Base-by-base conservation (phyloP, 2,888 invertebrate genomes). In the Cryptosula pallasiana region DNA sequence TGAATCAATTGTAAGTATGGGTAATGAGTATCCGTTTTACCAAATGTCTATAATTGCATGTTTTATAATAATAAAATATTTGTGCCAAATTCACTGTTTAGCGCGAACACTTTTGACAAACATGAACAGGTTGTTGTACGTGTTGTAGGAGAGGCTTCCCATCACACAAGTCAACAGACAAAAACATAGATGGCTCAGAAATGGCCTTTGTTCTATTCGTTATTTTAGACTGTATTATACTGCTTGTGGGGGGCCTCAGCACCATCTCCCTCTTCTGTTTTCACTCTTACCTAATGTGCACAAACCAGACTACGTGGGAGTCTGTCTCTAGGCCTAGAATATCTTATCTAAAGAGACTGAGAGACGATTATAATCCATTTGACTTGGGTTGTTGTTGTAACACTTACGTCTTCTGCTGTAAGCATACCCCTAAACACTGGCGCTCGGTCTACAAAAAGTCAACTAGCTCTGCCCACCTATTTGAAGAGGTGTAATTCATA, bases 271-370 rank as follows among this genome's bases (percentile, higher is more conserved):
- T 85, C 20, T 74, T 80, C 35, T 73, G 77, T 63, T 81, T 84
- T 73, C 85, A 85, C 75, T 78, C 80, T 20, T 84, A 83, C 76
- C 78, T 85, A 27, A 81, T 83, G 79, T 71, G 78, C 16, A 78
- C 75, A 73, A 83, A 83, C 72, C 74, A 79, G 36, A 83, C 85
- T 0, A 84, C 85, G 1, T 85, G 85, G 84, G 85, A 85, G 75
- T 77, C 78, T 23, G 79, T 81, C 1, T 81, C 84, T 25, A 76
- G 83, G 45, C 80, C 81, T 71, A 80, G 82, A 74, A 85, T 85
- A 71, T 81, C 83, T 2, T 84, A 85, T 76, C 78, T 85, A 23
- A 82, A 81, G 73, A 78, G 81, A 72, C 76, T 84, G 13, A 80
- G 80, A 54, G 77, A 80, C 25, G 80, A 81, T 16, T 78, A 77